phyloP scores from a whole-genome alignment of 2,113 vertebrate genomes.

The Alouatta palliata region DNA sequence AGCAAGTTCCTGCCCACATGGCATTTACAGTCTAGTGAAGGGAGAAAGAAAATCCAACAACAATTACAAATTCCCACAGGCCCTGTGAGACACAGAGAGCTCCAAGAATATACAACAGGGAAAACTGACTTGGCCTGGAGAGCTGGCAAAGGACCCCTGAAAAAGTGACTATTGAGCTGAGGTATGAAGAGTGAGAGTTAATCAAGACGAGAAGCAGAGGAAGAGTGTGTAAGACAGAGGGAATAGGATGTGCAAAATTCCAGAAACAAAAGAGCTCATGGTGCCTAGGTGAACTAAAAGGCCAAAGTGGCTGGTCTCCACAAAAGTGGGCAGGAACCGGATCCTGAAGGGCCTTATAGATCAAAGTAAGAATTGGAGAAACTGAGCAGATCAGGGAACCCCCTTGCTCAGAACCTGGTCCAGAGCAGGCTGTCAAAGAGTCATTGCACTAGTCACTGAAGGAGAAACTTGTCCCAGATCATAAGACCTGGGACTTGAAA shows the following conservation, averaged over 20 bases:
- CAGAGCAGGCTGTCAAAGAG: neutral
- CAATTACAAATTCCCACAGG: conserved; percentile 4
- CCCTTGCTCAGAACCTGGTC: neutral
- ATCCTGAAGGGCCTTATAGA: neutral
- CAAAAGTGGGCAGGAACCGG: neutral
- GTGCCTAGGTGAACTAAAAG: neutral
- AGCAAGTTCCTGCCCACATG: conserved; percentile 27
- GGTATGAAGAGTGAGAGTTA: conserved; percentile 24
- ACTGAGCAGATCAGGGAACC: neutral
- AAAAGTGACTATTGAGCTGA: neutral
- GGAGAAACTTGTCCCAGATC: neutral
- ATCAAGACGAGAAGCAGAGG: neutral
- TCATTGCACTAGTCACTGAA: neutral
- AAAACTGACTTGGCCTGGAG: neutral
- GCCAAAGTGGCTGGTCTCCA: neutral
- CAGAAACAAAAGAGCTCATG: neutral
- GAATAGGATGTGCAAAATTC: neutral
- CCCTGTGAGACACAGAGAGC: neutral
- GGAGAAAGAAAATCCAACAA: neutral
- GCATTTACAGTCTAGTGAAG: neutral
- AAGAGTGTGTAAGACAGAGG: neutral
- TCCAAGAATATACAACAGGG: neutral
- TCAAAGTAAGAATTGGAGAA: conserved; percentile 2
- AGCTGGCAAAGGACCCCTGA: neutral
- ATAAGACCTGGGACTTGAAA: conserved; percentile 19